Evolutionary conservation across 2,797 vertebrate species (phyloP).

Genomic region (Apogon hyalosoma): DNA sequence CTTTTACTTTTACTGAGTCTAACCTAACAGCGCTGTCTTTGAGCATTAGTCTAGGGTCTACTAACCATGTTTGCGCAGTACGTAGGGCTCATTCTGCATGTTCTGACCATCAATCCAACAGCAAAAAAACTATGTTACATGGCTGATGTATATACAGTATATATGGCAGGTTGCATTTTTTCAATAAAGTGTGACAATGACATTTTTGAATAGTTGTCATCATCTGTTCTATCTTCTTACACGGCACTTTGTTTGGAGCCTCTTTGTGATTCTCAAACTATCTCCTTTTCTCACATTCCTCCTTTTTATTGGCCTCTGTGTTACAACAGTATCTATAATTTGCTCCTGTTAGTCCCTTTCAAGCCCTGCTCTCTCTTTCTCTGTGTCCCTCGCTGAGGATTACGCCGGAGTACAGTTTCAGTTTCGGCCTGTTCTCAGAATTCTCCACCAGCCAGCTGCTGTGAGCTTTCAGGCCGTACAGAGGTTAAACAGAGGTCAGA

Average conservation of each 20-base stretch:
- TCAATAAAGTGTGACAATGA: conserved; percentile 81
- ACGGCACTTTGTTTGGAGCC: conserved; percentile 14
- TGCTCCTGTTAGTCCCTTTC: conserved; percentile 15
- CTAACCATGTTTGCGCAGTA: conserved; percentile 38
- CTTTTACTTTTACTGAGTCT: conserved; percentile 32
- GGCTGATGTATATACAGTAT: conserved; percentile 62
- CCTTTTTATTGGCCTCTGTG: conserved; percentile 18
- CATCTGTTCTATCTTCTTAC: neutral
- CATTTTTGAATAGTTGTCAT: conserved; percentile 37
- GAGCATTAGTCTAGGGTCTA: conserved; percentile 11
- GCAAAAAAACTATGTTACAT: conserved; percentile 41
- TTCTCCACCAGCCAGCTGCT: conserved; percentile 75
- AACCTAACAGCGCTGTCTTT: conserved; percentile 12
- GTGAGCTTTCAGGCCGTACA: conserved; percentile 43
- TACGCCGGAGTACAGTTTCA: conserved; percentile 69
- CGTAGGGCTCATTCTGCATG: conserved; percentile 28
- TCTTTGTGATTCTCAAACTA: neutral
- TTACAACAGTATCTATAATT: conserved; percentile 20
- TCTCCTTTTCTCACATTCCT: conserved; percentile 6
- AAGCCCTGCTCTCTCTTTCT: conserved; percentile 11
- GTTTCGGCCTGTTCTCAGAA: conserved; percentile 68
- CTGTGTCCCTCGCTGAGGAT: conserved; percentile 51
- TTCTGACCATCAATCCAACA: conserved; percentile 28
- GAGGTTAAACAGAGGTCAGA: conserved; percentile 66
- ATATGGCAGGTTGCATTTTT: conserved; percentile 72